Percentiles rank a stretch among this genome's conserved stretches.
Evolutionary conservation across 2,888 invertebrate species (phyloP).

Genomic region (Hedychridium roseum): DNA sequence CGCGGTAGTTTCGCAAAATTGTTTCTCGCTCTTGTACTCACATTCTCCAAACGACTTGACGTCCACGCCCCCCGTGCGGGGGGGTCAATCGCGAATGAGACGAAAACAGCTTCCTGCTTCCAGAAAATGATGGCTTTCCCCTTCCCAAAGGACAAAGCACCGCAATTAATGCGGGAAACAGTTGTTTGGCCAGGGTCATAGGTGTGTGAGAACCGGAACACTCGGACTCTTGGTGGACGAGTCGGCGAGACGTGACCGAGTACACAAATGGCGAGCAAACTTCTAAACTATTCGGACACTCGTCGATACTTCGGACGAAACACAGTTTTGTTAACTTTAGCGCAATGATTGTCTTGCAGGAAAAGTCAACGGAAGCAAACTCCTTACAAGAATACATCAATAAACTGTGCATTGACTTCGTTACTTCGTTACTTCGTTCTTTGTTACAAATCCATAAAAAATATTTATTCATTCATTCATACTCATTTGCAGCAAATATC

Average conservation of each 20-base stretch:
- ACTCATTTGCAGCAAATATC: too few species aligned
- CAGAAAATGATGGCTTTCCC: conserved; percentile 39
- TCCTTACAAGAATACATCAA: too few species aligned
- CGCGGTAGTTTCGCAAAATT: conserved; percentile 2
- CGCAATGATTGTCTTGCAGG: too few species aligned
- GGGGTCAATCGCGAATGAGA: conserved; percentile 29
- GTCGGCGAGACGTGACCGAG: conserved; percentile 49
- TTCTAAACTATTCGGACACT: too few species aligned
- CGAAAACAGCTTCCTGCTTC: conserved; percentile 24
- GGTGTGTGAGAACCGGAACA: conserved; percentile 60
- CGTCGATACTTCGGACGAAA: too few species aligned
- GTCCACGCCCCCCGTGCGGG: conserved; percentile 15
- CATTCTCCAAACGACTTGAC: not conserved
- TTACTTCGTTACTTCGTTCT: too few species aligned
- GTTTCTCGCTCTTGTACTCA: conserved; percentile 3
- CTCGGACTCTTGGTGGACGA: conserved; percentile 32
- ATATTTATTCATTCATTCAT: too few species aligned
- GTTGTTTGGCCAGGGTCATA: conserved; percentile 46
- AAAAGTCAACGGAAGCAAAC: too few species aligned
- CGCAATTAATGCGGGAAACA: conserved; percentile 55
- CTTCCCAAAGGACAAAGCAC: conserved; percentile 2
- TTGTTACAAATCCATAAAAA: too few species aligned
- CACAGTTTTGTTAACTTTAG: too few species aligned
- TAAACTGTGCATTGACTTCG: too few species aligned
- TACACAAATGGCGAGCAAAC: conserved; percentile 44